Percentiles rank a stretch among this genome's conserved stretches.
Evolutionary conservation across 2,888 invertebrate genomes (phyloP).

Genomic region (Cosmorhoe ocellata): DNA sequence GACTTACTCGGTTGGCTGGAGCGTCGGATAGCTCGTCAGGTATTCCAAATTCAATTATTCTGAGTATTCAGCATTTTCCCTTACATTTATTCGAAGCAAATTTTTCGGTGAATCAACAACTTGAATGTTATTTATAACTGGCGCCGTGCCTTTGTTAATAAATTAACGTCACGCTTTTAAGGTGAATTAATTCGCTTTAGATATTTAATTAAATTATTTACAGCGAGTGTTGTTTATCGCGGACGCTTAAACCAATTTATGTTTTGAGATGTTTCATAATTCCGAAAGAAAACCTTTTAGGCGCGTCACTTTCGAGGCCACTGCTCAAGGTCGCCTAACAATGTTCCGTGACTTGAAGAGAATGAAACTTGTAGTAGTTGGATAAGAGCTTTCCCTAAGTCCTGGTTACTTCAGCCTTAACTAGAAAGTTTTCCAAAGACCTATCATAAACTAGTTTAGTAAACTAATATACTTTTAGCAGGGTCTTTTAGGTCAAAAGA

Average conservation of each 20-base stretch:
- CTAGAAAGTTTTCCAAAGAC: too few relatives aligned
- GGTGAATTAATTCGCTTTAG: constrained; percentile 34
- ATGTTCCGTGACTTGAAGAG: too few relatives aligned
- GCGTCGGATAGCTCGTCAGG: constrained; percentile 40
- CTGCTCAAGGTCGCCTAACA: background rate
- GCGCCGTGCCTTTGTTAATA: constrained; percentile 30
- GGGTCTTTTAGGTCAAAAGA: too few relatives aligned
- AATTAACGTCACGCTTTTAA: constrained; percentile 32
- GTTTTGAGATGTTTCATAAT: constrained; percentile 10
- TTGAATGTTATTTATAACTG: constrained; percentile 36
- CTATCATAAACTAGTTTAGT: too few relatives aligned
- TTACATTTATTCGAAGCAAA: constrained; percentile 29
- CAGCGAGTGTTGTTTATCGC: constrained; percentile 22
- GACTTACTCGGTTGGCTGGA: constrained; percentile 26
- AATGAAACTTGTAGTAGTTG: too few relatives aligned
- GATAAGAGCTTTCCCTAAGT: too few relatives aligned
- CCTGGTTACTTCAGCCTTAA: too few relatives aligned
- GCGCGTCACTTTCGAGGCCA: background rate
- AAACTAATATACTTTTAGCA: too few relatives aligned
- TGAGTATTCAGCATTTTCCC: constrained; percentile 32
- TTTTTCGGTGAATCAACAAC: constrained; percentile 40
- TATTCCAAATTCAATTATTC: constrained; percentile 66
- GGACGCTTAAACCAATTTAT: constrained; percentile 21
- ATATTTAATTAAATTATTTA: constrained; percentile 34
- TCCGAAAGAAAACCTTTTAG: background rate